Percentiles rank a stretch among this genome's conserved stretches.
Evolutionary conservation across 2,797 vertebrate species (phyloP).

Genomic region (Adrianichthys oophorus): DNA sequence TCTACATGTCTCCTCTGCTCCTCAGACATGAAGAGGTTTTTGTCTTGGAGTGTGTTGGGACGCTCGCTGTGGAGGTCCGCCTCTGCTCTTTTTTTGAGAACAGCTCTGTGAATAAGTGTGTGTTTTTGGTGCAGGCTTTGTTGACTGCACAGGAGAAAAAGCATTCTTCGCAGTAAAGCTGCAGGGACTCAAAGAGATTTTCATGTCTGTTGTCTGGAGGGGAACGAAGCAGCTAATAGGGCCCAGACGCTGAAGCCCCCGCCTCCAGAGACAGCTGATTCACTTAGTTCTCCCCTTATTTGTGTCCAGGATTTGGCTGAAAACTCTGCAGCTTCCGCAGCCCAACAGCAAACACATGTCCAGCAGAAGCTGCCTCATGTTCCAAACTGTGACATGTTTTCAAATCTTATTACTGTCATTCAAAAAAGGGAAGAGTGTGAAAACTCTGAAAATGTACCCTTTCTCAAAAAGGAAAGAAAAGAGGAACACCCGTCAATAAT

Average conservation of each 20-base stretch:
- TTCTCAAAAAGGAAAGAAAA: too few relatives aligned
- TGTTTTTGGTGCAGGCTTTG: not conserved
- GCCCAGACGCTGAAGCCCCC: conserved; percentile 40
- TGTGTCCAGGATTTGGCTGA: conserved; percentile 40
- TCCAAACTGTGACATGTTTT: not conserved
- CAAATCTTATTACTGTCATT: too few relatives aligned
- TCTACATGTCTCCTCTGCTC: conserved; percentile 3
- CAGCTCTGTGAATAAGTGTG: conserved; percentile 52
- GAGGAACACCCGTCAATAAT: too few relatives aligned
- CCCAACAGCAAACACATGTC: conserved; percentile 21
- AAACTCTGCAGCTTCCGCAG: conserved; percentile 26
- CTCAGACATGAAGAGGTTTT: conserved; percentile 10
- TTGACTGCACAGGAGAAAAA: conserved; percentile 38
- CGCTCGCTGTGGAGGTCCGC: conserved; percentile 27
- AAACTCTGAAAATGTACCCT: too few relatives aligned
- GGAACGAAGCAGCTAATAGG: conserved; percentile 66
- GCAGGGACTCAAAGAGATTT: conserved; percentile 69
- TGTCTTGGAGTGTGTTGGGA: conserved; percentile 37
- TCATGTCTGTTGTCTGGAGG: conserved; percentile 66
- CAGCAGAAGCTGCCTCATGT: conserved; percentile 6
- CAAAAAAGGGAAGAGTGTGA: too few relatives aligned
- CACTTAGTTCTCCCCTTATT: conserved; percentile 58
- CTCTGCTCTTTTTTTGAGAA: conserved; percentile 67
- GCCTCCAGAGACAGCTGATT: conserved; percentile 64
- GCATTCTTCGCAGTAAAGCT: conserved; percentile 56